phyloP scores from a whole-genome alignment of 2,888 invertebrate genomes.

The Choreutis nemorana region DNA sequence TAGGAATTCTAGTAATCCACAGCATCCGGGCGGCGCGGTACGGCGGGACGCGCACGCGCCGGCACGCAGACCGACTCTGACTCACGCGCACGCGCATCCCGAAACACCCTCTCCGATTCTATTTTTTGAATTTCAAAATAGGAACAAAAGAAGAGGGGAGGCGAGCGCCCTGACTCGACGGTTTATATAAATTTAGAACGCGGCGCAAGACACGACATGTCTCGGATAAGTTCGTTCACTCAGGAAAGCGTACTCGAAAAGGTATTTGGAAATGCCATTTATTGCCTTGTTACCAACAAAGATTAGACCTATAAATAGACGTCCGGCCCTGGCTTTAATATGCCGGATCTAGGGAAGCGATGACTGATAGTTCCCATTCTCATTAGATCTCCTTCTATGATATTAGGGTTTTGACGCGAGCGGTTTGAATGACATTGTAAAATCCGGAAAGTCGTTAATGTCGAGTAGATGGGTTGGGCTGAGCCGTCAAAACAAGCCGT shows the following conservation, averaged over 20 bases:
- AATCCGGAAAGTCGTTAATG: slow-evolving; percentile 2
- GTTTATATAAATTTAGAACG: slow-evolving; percentile 40
- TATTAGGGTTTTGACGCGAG: slow-evolving; percentile 18
- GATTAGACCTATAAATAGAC: slow-evolving; percentile 37
- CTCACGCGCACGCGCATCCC: slow-evolving; percentile 52
- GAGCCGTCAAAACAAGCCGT: no score
- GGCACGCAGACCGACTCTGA: slow-evolving; percentile 53
- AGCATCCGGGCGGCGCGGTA: slow-evolving; percentile 22
- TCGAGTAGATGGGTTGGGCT: neutral
- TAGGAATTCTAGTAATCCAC: slow-evolving; percentile 18
- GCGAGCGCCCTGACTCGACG: slow-evolving; percentile 49
- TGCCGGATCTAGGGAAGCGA: slow-evolving; percentile 31
- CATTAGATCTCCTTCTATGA: slow-evolving; percentile 37
- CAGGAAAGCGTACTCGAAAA: slow-evolving; percentile 31
- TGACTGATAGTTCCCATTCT: slow-evolving; percentile 54
- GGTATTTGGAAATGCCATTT: slow-evolving; percentile 28
- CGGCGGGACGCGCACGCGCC: slow-evolving; percentile 48
- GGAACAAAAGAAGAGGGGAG: slow-evolving; percentile 63
- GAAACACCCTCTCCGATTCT: slow-evolving; percentile 53
- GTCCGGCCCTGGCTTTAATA: slow-evolving; percentile 40
- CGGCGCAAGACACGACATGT: slow-evolving; percentile 41
- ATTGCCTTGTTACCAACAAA: slow-evolving; percentile 27
- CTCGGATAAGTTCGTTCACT: slow-evolving; percentile 49
- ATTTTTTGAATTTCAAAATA: slow-evolving; percentile 59
- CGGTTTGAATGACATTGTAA: slow-evolving; percentile 12